Conservation (phyloP, 2,888 invertebrate genomes). For the Anoncus sp. region DNA sequence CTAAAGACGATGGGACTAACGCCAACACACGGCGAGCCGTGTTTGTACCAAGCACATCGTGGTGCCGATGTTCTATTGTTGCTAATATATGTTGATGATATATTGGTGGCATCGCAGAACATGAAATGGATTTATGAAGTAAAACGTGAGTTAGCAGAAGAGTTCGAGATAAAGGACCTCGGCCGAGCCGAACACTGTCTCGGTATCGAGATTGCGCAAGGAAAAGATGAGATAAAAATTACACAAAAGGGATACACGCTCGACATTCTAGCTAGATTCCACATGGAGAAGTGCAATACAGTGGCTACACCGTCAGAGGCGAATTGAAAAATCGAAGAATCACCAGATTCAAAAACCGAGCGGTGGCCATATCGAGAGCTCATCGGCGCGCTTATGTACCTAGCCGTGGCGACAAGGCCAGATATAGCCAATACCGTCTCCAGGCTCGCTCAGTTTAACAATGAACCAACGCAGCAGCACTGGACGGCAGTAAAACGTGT, state of each 20-base stretch:
- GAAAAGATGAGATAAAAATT: constrained; percentile 37
- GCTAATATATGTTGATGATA: constrained; percentile 61
- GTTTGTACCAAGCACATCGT: constrained; percentile 23
- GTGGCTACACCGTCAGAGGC: constrained; percentile 53
- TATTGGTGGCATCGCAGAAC: constrained; percentile 44
- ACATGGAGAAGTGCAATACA: constrained; percentile 61
- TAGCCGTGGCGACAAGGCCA: constrained; percentile 6
- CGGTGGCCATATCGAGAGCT: constrained; percentile 1
- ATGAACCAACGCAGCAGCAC: neutral
- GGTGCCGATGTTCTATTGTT: constrained; percentile 27
- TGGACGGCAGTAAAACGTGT: constrained; percentile 20
- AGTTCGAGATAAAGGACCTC: constrained; percentile 61
- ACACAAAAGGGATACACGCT: constrained; percentile 59
- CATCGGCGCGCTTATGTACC: neutral
- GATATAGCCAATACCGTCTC: constrained; percentile 20
- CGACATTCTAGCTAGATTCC: constrained; percentile 54
- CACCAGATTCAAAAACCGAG: neutral
- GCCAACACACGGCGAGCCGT: constrained; percentile 36
- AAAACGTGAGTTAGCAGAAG: constrained; percentile 18
- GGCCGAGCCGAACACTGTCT: constrained; percentile 59
- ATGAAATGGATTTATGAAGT: neutral
- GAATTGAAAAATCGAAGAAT: constrained; percentile 25
- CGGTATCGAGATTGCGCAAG: constrained; percentile 59
- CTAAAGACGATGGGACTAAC: constrained; percentile 37
- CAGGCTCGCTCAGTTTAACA: neutral